Base-by-base conservation (phyloP, 2,888 invertebrate genomes). In the Lithophane semibrunnea region DNA sequence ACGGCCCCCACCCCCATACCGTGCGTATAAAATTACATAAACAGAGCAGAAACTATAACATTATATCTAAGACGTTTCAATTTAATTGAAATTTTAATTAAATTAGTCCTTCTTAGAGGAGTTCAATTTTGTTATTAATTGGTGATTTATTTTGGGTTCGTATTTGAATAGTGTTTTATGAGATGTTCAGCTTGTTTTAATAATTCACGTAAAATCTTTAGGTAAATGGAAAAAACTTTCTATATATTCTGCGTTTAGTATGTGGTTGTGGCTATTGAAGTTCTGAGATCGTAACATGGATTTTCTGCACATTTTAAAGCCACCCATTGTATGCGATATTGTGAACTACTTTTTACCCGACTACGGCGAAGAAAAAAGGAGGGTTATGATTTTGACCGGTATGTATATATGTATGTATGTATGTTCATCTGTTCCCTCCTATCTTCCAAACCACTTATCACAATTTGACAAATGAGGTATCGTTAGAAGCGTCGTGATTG, bases 11-110 rank as follows among this genome's bases (percentile, higher is more conserved):
- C 52, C 64, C 73, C 77, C 79, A 77, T 16, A 44, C 79, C 80
- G 83, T 82, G 87, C 87, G 91, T 91, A 90, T 92, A 92, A 92
- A 92, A 92, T 92, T 92, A 92, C 92, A 89, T 90, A 90, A 92
- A 90, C 91, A 90, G 85, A 80, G 56, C 54, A 75, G 85, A 88
- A 88, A 91, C 91, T 92, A 89, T 90, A 86, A 88, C 85, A 89
- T 89, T 89, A 89, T 88, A 87, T 78, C 83, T 72, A 88, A 88
- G 88, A 88, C 85, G 83, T 82, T 89, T 87, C 88, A 87, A 92
- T 91, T 92, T 91, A 91, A 93, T 93, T 92, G 92, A 79, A 94
- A 92, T 92, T 94, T 93, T 91, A 92, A 92, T 91, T 91, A 92
- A 91, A 87, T 86, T 87, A 84, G 86, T 83, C 84, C 88, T 87